A percentile compares a stretch with the other conserved stretches of the same genome.
Conservation (phyloP, 2,797 vertebrate species). For the Petrocephalus sullivani region DNA sequence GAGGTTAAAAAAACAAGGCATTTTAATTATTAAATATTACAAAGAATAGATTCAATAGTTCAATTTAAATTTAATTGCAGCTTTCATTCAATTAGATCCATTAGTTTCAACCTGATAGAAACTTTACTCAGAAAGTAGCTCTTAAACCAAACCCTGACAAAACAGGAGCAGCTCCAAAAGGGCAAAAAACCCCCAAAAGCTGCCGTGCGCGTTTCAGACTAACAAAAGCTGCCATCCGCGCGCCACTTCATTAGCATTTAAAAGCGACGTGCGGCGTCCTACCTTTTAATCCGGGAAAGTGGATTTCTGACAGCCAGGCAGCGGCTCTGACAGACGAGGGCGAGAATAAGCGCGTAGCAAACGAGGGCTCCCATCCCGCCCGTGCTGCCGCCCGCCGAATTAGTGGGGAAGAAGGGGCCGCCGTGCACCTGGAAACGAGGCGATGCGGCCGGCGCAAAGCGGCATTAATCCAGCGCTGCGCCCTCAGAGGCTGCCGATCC, state of each 20-base stretch:
- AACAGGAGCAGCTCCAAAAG: neutral
- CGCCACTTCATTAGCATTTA: neutral
- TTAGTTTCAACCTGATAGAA: neutral
- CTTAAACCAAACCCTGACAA: neutral
- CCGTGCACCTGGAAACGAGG: constrained; percentile 44
- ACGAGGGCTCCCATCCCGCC: constrained; percentile 64
- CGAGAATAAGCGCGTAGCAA: constrained; percentile 57
- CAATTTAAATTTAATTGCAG: neutral
- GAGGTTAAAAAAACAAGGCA: neutral
- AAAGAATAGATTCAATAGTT: neutral
- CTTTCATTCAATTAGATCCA: neutral
- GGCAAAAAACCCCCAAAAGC: neutral
- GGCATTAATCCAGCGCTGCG: constrained; percentile 54
- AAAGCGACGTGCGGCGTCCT: constrained; percentile 35
- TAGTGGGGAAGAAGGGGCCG: constrained; percentile 36
- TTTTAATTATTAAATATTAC: neutral
- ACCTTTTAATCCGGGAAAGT: constrained; percentile 74
- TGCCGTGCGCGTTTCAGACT: neutral
- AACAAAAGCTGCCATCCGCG: neutral
- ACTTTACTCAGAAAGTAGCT: constrained; percentile 9
- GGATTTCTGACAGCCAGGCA: constrained; percentile 59
- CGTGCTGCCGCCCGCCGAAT: constrained; percentile 44
- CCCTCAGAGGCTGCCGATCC: constrained; percentile 36
- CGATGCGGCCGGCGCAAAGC: constrained; percentile 34
- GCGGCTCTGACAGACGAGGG: constrained; percentile 63